Base-by-base conservation (phyloP, 2,888 invertebrate species). In the Ichneumoninae sp. region DNA sequence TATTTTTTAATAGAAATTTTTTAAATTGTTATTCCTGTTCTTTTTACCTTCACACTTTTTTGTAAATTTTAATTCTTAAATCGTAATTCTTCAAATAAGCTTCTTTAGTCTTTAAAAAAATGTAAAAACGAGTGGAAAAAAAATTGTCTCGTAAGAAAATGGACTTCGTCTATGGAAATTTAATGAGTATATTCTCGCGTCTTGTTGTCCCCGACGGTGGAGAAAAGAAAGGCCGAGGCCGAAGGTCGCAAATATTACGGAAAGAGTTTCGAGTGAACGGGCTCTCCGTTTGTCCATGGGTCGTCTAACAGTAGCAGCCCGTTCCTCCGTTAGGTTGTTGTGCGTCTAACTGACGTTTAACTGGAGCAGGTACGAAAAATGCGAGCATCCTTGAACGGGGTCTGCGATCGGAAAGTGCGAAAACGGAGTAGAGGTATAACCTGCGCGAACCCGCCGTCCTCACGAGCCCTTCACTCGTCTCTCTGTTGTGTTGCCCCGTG, bases 321-420 rank as follows among this genome's bases (percentile, higher is more conserved):
- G 79, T 40, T 86, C 77, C 50, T 68, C 85, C 79, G 83, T 88
- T 84, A 83, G 83, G 80, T 85, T 65, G 78, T 85, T 65, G 74
- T 81, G 54, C 73, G 60, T 71, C 70, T 30, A 68, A 88, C 78
- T 90, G 89, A 89, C 89, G 89, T 86, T 83, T 90, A 91, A 92
- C 90, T 92, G 88, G 91, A 90, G 90, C 90, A 91, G 92, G 91
- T 91, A 92, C 80, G 40, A 70, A 68, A 63, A 47, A 68, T 78
- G 4, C 63, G 77, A 71, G 22, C 68, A 83, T 76, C 87, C 85
- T 87, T 88, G 86, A 83, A 54, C 54, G 60, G 36, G 19, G 65
- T 54, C n/a, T 7, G 75, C 86, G 87, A 83, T 75, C 79, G 76
- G 83, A 86, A 87, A 88, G 85, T 81, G 80, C 82, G 75, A 44